Conservation (phyloP, 2,113 vertebrate species). For the Rutilus rutilus region DNA sequence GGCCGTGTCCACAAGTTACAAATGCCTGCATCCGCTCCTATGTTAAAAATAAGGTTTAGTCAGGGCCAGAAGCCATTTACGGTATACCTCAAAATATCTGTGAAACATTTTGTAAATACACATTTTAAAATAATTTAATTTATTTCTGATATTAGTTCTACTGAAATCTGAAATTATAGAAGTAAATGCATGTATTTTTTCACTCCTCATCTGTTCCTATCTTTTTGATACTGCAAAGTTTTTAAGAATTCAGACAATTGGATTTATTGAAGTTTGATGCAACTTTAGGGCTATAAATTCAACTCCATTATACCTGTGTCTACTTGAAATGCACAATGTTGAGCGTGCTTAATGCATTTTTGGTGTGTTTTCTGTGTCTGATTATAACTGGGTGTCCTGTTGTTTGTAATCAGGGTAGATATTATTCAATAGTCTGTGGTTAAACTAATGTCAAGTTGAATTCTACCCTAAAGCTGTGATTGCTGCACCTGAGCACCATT, state of each 20-base stretch:
- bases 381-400: constrained; percentile 28
- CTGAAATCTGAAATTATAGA: neutral
- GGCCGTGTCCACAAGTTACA: too few relatives aligned
- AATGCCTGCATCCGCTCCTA: too few relatives aligned
- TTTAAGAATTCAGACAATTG: constrained; percentile 6
- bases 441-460: constrained; percentile 29
- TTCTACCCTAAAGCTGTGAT: constrained; percentile 58
- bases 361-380: constrained; percentile 5
- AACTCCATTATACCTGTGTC: neutral
- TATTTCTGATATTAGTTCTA: neutral
- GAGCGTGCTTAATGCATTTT: constrained; percentile 6
- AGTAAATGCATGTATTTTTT: neutral
- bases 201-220: neutral
- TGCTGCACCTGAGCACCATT: constrained; percentile 66
- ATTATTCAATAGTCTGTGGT: constrained; percentile 52
- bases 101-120: neutral
- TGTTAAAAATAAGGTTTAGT: too few relatives aligned
- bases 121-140: neutral
- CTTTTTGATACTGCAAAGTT: neutral
- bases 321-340: neutral
- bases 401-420: constrained; percentile 44
- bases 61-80: too few relatives aligned
- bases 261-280: neutral
- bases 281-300: neutral
- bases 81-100: too few relatives aligned